Evolutionary conservation across 1,140 invertebrate genomes (phyloP).

Genomic region (Diabrotica undecimpunctata): DNA sequence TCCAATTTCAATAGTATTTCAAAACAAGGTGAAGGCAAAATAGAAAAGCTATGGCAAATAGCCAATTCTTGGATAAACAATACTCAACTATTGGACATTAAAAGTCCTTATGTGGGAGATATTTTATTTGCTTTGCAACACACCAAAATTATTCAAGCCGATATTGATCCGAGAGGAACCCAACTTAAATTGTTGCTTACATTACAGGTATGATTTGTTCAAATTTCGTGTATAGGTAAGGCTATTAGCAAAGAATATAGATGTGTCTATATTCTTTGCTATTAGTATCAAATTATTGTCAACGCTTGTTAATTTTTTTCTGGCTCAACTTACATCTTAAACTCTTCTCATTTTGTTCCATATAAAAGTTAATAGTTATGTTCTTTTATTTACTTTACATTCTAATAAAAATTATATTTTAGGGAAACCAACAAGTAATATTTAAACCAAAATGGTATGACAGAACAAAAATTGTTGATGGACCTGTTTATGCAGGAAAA

Average conservation of each 20-base stretch:
- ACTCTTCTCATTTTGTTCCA: too few relatives aligned
- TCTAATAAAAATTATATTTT: slow-evolving; percentile 25
- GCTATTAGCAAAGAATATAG: not conserved
- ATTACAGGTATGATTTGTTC: slow-evolving; percentile 55
- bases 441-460: slow-evolving; percentile 92
- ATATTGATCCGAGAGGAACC: slow-evolving; percentile 76
- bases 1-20: slow-evolving; percentile 24
- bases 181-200: slow-evolving; percentile 83
- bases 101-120: slow-evolving; percentile 54
- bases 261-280: too few relatives aligned
- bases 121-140: slow-evolving; percentile 67
- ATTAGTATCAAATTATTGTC: too few relatives aligned
- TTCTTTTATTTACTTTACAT: not conserved
- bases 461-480: slow-evolving; percentile 69
- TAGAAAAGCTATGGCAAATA: slow-evolving; percentile 35
- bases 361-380: too few relatives aligned
- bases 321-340: too few relatives aligned
- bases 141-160: slow-evolving; percentile 68
- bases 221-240: not conserved
- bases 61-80: slow-evolving; percentile 35
- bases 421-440: slow-evolving; percentile 71
- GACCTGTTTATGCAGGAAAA: slow-evolving; percentile 80
- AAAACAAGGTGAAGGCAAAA: slow-evolving; percentile 13
- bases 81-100: slow-evolving; percentile 32
- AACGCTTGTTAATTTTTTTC: too few relatives aligned